These are phyloP conservation scores for Labroides dimidiatus DNA, from an alignment of 2,797 vertebrate genomes.

Conservation along the genomic window DNA sequence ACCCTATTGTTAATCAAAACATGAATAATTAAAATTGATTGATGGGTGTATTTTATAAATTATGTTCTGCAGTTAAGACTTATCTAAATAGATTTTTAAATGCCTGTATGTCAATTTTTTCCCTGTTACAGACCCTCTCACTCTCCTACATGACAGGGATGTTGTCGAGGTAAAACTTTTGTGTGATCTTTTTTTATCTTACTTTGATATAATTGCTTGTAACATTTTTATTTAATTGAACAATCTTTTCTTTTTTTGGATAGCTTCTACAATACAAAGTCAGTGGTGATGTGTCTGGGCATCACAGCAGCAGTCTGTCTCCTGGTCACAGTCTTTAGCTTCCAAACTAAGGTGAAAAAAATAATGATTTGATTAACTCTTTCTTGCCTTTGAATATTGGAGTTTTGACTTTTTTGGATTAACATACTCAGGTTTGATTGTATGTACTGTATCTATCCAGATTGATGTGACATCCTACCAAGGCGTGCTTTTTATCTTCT, in stretches of 20 bases:
- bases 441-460: slow-evolving; percentile 70
- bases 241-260: slow-evolving; percentile 23
- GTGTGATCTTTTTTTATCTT: slow-evolving; percentile 12
- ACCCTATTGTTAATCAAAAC: not conserved
- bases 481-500: slow-evolving; percentile 89
- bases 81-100: not conserved
- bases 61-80: not conserved
- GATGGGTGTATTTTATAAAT: not conserved
- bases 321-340: slow-evolving; percentile 91
- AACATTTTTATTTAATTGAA: not conserved
- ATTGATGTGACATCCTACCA: slow-evolving; percentile 93
- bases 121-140: slow-evolving; percentile 92
- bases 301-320: slow-evolving; percentile 93
- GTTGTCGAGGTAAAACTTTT: slow-evolving; percentile 89
- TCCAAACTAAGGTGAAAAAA: slow-evolving; percentile 91
- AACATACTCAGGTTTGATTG: slow-evolving; percentile 3
- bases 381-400: not conserved
- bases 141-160: slow-evolving; percentile 96
- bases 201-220: not conserved
- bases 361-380: not conserved
- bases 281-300: slow-evolving; percentile 91
- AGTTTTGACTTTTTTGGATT: not conserved
- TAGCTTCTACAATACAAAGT: slow-evolving; percentile 94
- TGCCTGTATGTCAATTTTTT: slow-evolving; percentile 18
- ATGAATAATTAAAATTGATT: not conserved